phyloP scores from a whole-genome alignment of 2,888 invertebrate genomes.

The Ectemnius cavifrons region DNA sequence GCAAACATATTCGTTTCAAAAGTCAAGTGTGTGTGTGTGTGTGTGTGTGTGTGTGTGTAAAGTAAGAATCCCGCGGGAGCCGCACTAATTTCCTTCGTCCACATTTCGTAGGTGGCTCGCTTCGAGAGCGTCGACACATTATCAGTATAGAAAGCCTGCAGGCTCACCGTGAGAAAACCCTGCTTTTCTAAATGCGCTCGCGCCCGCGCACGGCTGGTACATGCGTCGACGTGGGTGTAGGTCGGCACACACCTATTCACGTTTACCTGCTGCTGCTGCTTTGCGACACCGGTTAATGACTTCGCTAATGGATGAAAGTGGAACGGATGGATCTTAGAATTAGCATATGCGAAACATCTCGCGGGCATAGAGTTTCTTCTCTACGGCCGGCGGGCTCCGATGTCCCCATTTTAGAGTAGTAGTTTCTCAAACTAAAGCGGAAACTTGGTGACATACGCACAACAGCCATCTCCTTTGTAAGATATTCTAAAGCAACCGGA shows the following conservation, averaged over 20 bases:
- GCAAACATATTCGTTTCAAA: no score
- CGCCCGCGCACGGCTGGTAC: not conserved
- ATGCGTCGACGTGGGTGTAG: not conserved
- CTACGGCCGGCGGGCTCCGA: not conserved
- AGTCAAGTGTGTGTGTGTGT: no score
- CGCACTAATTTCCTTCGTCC: no score
- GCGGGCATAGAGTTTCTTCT: not conserved
- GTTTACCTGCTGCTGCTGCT: not conserved
- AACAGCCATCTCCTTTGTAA: no score
- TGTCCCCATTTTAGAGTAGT: not conserved
- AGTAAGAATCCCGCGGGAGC: no score
- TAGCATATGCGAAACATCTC: not conserved
- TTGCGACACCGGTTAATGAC: conserved; percentile 2
- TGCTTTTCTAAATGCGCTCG: not conserved
- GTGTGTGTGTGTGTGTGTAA: no score
- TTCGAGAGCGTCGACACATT: no score
- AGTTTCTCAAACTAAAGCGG: not conserved
- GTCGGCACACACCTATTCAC: not conserved
- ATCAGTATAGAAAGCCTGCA: no score
- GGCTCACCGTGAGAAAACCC: not conserved
- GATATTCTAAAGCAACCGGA: no score
- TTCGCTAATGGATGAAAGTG: conserved; percentile 4
- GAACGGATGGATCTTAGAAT: conserved; percentile 4
- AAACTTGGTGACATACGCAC: not conserved
- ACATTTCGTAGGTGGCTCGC: no score